Evolutionary conservation across 2,797 vertebrate genomes (phyloP).

Genomic region (Danio tinwini): DNA sequence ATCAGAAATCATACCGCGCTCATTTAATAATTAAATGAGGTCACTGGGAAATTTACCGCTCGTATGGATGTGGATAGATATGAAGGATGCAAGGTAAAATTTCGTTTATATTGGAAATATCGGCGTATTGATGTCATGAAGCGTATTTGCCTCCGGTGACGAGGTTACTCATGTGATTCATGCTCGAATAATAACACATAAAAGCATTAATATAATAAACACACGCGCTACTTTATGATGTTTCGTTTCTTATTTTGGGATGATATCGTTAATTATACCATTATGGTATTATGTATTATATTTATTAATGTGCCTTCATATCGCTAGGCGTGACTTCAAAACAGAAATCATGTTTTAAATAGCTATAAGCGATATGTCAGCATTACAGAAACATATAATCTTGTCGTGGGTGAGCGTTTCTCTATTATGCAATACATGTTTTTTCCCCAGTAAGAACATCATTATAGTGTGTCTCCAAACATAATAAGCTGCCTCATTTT

Average conservation of each 20-base stretch:
- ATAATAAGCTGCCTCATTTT: not conserved
- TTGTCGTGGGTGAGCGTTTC: slow-evolving; percentile 11
- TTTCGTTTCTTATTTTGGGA: not conserved
- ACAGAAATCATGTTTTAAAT: not conserved
- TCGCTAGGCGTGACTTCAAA: not conserved
- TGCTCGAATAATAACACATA: not conserved
- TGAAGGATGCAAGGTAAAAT: not conserved
- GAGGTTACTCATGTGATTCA: slow-evolving; percentile 12
- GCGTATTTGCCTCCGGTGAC: slow-evolving; percentile 4
- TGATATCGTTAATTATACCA: not conserved
- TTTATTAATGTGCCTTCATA: not conserved
- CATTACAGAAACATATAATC: not conserved
- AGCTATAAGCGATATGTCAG: not conserved
- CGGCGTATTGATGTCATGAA: slow-evolving; percentile 35
- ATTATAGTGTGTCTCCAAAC: slow-evolving; percentile 1
- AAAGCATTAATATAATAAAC: not conserved
- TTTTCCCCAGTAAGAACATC: slow-evolving; percentile 1
- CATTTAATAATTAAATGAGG: not conserved
- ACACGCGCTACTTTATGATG: not conserved
- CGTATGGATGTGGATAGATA: not conserved
- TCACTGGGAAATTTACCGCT: no score
- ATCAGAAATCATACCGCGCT: not conserved
- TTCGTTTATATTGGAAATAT: slow-evolving; percentile 17
- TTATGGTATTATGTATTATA: not conserved
- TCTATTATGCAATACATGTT: slow-evolving; percentile 1